These are phyloP conservation scores for Sebastes trivittatus DNA, from an alignment of 2,797 vertebrate genomes.

Conservation along the genomic window DNA sequence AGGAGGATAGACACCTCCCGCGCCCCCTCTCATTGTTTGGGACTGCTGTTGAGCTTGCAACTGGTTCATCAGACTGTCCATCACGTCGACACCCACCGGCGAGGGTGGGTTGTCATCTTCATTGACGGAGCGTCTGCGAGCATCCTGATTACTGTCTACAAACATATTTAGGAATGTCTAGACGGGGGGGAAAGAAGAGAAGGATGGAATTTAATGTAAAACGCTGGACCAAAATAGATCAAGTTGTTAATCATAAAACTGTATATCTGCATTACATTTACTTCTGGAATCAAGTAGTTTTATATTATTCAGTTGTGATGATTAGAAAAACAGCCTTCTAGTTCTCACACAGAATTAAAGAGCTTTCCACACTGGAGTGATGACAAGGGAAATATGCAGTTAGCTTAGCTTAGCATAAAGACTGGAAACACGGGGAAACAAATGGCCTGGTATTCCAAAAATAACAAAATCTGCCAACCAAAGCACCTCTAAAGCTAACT, in stretches of 20 bases:
- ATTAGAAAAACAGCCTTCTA: neutral
- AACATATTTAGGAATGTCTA: slow-evolving; percentile 99
- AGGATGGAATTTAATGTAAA: neutral
- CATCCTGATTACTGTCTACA: slow-evolving; percentile 98
- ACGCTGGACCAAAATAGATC: neutral
- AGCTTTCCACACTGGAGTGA: neutral
- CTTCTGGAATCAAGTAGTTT: neutral
- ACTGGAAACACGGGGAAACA: neutral
- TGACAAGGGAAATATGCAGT: neutral
- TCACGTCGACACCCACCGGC: slow-evolving; percentile 93
- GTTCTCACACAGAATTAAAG: neutral
- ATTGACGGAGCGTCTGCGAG: slow-evolving; percentile 94
- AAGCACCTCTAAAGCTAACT: neutral
- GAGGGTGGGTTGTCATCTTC: slow-evolving; percentile 99
- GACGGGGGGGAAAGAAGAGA: neutral
- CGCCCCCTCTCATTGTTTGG: slow-evolving; percentile 73
- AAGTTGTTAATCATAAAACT: neutral
- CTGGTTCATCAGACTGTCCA: slow-evolving; percentile 93
- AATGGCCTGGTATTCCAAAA: neutral
- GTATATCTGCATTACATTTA: neutral
- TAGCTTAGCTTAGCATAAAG: neutral
- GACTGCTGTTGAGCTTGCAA: slow-evolving; percentile 85
- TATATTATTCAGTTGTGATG: neutral
- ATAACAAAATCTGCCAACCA: neutral
- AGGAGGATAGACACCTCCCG: slow-evolving; percentile 90